Evolutionary conservation across 2,888 invertebrate species (phyloP), one percentile per base, ranked within the genome.

Genomic region (Iselma pallidipennis): DNA sequence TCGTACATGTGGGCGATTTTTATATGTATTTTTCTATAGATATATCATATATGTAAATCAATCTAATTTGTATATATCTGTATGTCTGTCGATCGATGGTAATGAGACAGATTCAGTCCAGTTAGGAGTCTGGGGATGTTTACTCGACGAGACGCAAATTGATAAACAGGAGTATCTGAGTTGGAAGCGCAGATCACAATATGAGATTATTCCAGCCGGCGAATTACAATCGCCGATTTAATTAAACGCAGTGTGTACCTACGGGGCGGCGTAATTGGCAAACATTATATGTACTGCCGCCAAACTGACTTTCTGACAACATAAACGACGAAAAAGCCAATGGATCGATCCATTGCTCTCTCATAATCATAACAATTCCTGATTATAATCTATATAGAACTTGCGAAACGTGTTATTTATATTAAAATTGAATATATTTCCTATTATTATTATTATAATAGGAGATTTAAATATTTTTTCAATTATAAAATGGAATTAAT

Each of bases 151-250:
- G 63, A 66, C 69, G 68, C 68, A 68, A 70, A 70, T 68, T 68
- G 70, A 70, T 70, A 69, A 71, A 69, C 69, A 65, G 66, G 64
- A 68, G 67, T 70, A 67, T 66, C 65, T 71, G 68, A 65, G 68
- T 66, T 37, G 68, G 71, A 71, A 72, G 73, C 70, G 71, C 69
- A 66, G 74, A 74, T 74, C 71, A 70, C 71, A 73, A 71, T 72
- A 71, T 70, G 69, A 74, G 75, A 75, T 75, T 71, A 74, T 72
- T 72, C 71, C 71, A 71, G 67, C 68, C 68, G 68, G 71, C 73
- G 74, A 75, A 75, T 74, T 73, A 74, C 75, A 76, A 76, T 74
- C 74, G 71, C 71, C 73, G 73, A 73, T 76, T 76, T 76, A 76
- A 76, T 76, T 76, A 76, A 76, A 75, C 74, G 37, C 69, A 69